These are phyloP conservation scores for Acleris cristana DNA, from an alignment of 2,888 invertebrate genomes.

Conservation along the genomic window DNA sequence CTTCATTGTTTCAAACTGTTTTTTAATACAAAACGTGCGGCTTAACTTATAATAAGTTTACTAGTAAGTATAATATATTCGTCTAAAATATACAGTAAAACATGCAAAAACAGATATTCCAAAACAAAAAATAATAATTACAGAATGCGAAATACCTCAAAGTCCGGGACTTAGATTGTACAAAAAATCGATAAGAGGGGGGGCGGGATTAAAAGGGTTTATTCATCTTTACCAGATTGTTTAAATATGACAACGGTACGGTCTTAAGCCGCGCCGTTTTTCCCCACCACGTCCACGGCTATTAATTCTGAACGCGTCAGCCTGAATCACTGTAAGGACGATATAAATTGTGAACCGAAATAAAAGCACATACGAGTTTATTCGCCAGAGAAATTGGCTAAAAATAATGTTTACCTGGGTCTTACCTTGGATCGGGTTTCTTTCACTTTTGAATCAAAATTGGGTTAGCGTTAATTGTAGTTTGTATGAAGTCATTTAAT, in stretches of 20 bases:
- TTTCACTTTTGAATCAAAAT: constrained; percentile 21
- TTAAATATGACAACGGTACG: constrained; percentile 23
- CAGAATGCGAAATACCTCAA: no score
- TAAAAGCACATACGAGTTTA: constrained; percentile 32
- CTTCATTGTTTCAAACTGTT: no score
- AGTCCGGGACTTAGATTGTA: no score
- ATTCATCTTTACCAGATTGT: neutral
- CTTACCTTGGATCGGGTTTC: constrained; percentile 24
- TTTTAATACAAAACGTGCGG: no score
- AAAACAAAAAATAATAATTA: no score
- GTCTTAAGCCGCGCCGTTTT: constrained; percentile 21
- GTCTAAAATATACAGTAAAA: no score
- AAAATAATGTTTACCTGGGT: constrained; percentile 29
- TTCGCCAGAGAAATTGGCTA: constrained; percentile 30
- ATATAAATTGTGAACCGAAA: constrained; percentile 35
- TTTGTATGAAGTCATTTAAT: no score
- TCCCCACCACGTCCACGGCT: constrained; percentile 29
- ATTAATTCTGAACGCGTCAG: constrained; percentile 32
- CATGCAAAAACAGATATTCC: no score
- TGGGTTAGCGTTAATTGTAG: constrained; percentile 24
- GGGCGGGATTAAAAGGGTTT: no score
- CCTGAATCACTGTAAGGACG: constrained; percentile 37
- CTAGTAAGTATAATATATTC: no score
- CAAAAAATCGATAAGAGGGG: no score
- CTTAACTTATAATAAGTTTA: no score